Conservation (phyloP, 2,797 vertebrate genomes). For the Crocodylus rhombifer region DNA sequence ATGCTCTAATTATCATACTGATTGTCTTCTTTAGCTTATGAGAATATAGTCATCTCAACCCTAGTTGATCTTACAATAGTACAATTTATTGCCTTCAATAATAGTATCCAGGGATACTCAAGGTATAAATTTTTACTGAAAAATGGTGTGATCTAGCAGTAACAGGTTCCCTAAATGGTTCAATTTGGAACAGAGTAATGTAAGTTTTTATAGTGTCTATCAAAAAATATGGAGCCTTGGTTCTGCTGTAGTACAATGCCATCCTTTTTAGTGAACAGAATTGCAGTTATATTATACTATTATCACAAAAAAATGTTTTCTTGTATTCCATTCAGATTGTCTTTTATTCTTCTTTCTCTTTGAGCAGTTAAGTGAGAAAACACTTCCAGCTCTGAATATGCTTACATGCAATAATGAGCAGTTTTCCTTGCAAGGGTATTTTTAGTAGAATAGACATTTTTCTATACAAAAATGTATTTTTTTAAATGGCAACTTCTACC, state of each 20-base stretch:
- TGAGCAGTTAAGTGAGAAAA: slow-evolving; percentile 47
- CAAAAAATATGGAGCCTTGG: slow-evolving; percentile 44
- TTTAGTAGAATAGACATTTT: slow-evolving; percentile 6
- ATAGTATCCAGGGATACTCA: slow-evolving; percentile 62
- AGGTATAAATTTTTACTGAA: slow-evolving; percentile 64
- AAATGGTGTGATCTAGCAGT: slow-evolving; percentile 57
- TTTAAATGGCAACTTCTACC: slow-evolving; percentile 23
- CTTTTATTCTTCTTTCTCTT: slow-evolving; percentile 31
- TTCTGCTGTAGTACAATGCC: slow-evolving; percentile 34
- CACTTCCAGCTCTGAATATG: neutral
- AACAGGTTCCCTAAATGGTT: slow-evolving; percentile 67
- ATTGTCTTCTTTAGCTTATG: slow-evolving; percentile 82
- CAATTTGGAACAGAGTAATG: slow-evolving; percentile 68
- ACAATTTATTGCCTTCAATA: slow-evolving; percentile 75
- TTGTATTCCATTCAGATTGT: slow-evolving; percentile 33
- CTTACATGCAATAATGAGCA: neutral
- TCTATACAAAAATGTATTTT: neutral
- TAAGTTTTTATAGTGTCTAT: slow-evolving; percentile 70
- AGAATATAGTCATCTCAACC: slow-evolving; percentile 77
- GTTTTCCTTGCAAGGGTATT: neutral
- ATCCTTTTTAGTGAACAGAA: slow-evolving; percentile 48
- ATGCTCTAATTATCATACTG: slow-evolving; percentile 83
- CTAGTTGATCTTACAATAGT: slow-evolving; percentile 76
- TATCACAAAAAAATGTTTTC: slow-evolving; percentile 40
- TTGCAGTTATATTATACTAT: slow-evolving; percentile 12